Evolutionary conservation across 2,797 vertebrate species (phyloP).

Genomic region (Platalea minor): DNA sequence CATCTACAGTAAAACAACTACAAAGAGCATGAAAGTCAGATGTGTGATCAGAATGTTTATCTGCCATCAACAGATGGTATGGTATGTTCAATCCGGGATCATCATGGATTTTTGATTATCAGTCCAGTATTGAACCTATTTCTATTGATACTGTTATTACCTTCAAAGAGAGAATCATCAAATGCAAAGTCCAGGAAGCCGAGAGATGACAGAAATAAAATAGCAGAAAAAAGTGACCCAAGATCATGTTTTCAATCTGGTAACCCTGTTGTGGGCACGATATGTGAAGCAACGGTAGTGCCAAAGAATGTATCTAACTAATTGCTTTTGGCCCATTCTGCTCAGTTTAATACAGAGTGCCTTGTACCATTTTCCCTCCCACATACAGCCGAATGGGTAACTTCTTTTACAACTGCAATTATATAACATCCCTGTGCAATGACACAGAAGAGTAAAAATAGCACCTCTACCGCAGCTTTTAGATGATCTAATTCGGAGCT

Average conservation of each 20-base stretch:
- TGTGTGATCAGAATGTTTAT: not conserved
- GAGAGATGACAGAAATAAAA: not conserved
- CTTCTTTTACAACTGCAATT: conserved; percentile 20
- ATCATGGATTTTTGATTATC: not conserved
- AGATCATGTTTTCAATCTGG: not conserved
- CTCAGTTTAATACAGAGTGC: not conserved
- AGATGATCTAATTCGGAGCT: not conserved
- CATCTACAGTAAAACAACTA: not conserved
- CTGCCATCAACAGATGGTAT: not conserved
- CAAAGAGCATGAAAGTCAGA: not conserved
- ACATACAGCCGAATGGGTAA: not conserved
- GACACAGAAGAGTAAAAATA: not conserved
- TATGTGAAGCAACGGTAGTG: not conserved
- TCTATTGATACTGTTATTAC: not conserved
- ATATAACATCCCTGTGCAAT: not conserved
- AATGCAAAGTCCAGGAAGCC: not conserved
- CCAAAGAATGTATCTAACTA: not conserved
- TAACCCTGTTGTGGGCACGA: not conserved
- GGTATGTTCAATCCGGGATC: not conserved
- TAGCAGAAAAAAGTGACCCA: not conserved
- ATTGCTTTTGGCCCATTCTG: not conserved
- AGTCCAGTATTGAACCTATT: not conserved
- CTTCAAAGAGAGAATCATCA: not conserved
- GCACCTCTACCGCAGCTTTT: not conserved
- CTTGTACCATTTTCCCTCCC: not conserved